Conservation (phyloP, 2,888 invertebrate species). For the Microctonus brassicae region DNA sequence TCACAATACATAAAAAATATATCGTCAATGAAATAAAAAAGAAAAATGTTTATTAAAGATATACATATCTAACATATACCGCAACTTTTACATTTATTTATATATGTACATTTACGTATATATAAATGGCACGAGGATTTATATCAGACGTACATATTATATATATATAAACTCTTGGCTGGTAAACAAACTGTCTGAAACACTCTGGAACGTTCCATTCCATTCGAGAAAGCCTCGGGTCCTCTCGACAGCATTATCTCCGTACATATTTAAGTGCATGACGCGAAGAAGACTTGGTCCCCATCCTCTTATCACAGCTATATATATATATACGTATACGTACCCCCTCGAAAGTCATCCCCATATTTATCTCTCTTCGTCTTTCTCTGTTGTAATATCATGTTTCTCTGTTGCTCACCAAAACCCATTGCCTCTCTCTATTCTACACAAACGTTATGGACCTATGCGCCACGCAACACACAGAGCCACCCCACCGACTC, state of each 20-base stretch:
- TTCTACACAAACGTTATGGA: constrained; percentile 10
- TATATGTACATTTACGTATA: not conserved
- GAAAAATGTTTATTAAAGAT: no score
- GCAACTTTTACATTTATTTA: no score
- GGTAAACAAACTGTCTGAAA: constrained; percentile 68
- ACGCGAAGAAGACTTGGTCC: constrained; percentile 60
- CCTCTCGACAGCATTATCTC: constrained; percentile 65
- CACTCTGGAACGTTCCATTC: constrained; percentile 61
- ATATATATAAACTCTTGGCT: constrained; percentile 42
- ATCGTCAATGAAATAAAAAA: not conserved
- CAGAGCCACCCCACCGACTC: constrained; percentile 29
- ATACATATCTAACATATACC: no score
- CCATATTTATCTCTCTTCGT: constrained; percentile 31
- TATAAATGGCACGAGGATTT: constrained; percentile 1
- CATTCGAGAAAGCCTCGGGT: constrained; percentile 57
- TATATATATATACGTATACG: constrained; percentile 21
- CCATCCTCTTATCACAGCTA: constrained; percentile 35
- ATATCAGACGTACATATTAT: constrained; percentile 28
- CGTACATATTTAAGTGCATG: constrained; percentile 68
- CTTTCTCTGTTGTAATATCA: constrained; percentile 36
- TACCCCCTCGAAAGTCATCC: constrained; percentile 36
- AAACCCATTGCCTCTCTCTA: constrained; percentile 38
- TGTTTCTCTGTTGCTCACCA: constrained; percentile 45
- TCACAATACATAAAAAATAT: no score
- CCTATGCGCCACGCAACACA: not conserved